These are phyloP conservation scores for Heliconius erato DNA, from an alignment of 2,888 invertebrate genomes.

Conservation along the genomic window DNA sequence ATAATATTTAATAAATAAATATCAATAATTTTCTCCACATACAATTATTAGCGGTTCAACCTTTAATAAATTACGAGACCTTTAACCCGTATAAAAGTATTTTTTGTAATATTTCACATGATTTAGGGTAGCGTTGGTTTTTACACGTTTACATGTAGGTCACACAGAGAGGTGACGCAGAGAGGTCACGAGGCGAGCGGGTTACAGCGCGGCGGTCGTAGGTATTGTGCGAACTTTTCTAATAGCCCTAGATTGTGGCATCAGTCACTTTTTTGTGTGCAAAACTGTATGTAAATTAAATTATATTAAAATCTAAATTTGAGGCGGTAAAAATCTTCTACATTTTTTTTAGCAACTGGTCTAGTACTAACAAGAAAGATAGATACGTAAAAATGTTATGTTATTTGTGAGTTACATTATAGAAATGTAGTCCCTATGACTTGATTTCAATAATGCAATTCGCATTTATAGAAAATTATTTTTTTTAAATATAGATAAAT, in stretches of 20 bases:
- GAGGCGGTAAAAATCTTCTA: no score
- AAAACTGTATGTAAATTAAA: not conserved
- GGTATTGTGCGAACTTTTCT: conserved; percentile 46
- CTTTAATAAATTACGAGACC: conserved; percentile 6
- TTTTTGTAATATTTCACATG: conserved; percentile 33
- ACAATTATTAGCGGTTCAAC: not conserved
- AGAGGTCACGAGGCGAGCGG: conserved; percentile 62
- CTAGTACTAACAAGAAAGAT: no score
- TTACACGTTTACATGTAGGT: conserved; percentile 50
- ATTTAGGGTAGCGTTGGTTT: conserved; percentile 38
- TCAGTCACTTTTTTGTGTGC: not conserved
- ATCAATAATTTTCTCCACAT: not conserved
- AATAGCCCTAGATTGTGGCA: conserved; percentile 17
- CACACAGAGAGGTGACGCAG: conserved; percentile 27
- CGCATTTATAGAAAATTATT: no score
- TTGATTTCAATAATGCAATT: no score
- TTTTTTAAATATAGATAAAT: no score
- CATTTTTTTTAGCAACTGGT: no score
- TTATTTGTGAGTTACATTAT: no score
- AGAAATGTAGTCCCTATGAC: no score
- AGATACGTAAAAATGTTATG: no score
- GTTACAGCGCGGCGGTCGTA: conserved; percentile 54
- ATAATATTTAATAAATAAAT: not conserved
- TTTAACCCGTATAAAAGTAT: conserved; percentile 10
- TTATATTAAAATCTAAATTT: no score